These are phyloP conservation scores for Accipiter superciliosus DNA, from an alignment of 2,797 vertebrate species.

Conservation along the genomic window DNA sequence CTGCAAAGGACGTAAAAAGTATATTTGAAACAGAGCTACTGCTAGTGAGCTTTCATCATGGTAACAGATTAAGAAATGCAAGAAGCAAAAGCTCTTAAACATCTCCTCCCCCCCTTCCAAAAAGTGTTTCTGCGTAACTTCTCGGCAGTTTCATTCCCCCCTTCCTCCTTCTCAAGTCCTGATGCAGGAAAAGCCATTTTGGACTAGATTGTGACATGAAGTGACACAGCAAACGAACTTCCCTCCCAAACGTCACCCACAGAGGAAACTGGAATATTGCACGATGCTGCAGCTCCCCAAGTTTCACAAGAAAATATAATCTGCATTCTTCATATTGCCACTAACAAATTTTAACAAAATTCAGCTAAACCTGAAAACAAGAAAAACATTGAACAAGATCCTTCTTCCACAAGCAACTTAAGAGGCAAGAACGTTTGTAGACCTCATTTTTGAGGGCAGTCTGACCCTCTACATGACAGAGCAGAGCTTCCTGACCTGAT, in stretches of 20 bases:
- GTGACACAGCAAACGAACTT: slow-evolving; percentile 36
- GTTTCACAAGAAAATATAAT: not conserved
- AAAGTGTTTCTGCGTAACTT: not conserved
- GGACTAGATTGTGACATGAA: slow-evolving; percentile 18
- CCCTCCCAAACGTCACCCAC: not conserved
- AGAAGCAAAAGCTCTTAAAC: not conserved
- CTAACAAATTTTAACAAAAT: not conserved
- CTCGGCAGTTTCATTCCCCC: not conserved
- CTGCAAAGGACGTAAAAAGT: not conserved
- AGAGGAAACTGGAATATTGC: not conserved
- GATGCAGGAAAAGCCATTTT: not conserved
- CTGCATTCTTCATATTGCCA: not conserved
- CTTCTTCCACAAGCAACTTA: not conserved
- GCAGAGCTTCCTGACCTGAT: not conserved
- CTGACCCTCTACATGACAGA: not conserved
- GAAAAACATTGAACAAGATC: not conserved
- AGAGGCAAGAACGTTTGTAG: rapidly evolving
- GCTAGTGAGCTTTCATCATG: not conserved
- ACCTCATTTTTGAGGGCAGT: not conserved
- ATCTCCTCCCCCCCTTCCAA: not conserved
- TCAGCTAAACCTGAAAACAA: not conserved
- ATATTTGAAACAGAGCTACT: not conserved
- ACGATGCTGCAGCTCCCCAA: not conserved
- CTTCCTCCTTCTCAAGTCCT: not conserved
- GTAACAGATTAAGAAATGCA: not conserved